Evolutionary conservation across 30 jellyfish, hydroid and myxozoan species (phyloP).

Genomic region (Mastigias papua): DNA sequence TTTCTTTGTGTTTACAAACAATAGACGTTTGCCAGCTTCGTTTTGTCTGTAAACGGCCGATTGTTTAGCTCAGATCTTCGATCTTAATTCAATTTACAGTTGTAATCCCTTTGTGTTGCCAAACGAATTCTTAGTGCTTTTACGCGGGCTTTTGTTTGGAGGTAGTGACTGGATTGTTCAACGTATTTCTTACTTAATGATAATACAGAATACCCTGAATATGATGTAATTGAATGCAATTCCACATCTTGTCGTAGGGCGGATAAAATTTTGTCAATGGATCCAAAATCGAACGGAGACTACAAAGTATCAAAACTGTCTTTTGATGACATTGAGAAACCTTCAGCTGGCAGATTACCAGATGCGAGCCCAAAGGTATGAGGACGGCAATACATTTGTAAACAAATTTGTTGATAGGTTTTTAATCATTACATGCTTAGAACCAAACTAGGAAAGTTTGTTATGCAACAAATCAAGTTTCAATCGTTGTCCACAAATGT

Average conservation of each 20-base stretch:
- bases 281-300: slow-evolving; percentile 17
- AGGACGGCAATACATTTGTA: too few relatives aligned
- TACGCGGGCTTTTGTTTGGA: too few relatives aligned
- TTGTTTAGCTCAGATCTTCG: not conserved
- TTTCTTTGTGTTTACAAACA: too few relatives aligned
- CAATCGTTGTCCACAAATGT: too few relatives aligned
- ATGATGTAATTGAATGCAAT: too few relatives aligned
- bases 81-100: not conserved
- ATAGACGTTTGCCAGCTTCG: too few relatives aligned
- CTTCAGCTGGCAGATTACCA: slow-evolving; percentile 3
- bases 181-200: not conserved
- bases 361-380: slow-evolving; percentile 2
- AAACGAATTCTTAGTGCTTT: not conserved
- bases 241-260: slow-evolving; percentile 45
- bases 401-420: too few relatives aligned
- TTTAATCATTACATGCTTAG: too few relatives aligned
- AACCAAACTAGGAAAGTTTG: too few relatives aligned
- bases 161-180: not conserved
- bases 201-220: too few relatives aligned
- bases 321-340: slow-evolving; percentile 28
- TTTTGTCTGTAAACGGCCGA: not conserved
- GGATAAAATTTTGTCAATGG: slow-evolving; percentile 39
- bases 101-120: not conserved
- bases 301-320: slow-evolving; percentile 37
- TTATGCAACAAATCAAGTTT: too few relatives aligned